Conservation (phyloP, 2,888 invertebrate genomes). For the Atrina japonica region DNA sequence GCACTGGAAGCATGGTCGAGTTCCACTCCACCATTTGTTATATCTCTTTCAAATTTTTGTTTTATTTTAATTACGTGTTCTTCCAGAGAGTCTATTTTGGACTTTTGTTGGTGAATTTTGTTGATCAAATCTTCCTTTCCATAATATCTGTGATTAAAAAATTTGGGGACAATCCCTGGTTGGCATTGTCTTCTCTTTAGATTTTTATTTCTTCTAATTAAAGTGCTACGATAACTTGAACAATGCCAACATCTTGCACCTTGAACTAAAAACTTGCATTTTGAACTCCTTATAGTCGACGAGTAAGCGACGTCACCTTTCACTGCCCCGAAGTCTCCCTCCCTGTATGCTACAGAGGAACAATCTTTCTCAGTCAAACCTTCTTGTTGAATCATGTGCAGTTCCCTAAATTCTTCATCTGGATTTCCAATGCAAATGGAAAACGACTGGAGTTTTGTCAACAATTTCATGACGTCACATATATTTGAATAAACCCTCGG, state of each 20-base stretch:
- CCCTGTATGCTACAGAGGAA: neutral
- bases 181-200: too few relatives aligned
- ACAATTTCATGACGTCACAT: neutral
- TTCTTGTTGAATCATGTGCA: neutral
- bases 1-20: too few relatives aligned
- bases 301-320: slow-evolving; percentile 1
- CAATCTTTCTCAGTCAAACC: neutral
- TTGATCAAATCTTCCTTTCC: too few relatives aligned
- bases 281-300: neutral
- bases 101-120: too few relatives aligned
- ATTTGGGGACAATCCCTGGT: too few relatives aligned
- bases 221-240: neutral
- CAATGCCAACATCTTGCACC: slow-evolving; percentile 9
- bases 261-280: slow-evolving; percentile 13
- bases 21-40: too few relatives aligned
- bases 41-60: too few relatives aligned
- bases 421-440: slow-evolving; percentile 24
- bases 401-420: slow-evolving; percentile 5
- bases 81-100: too few relatives aligned
- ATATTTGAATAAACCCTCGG: neutral
- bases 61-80: too few relatives aligned
- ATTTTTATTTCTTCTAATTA: neutral
- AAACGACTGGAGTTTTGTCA: neutral
- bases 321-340: slow-evolving; percentile 19
- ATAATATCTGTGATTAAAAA: too few relatives aligned